Conservation (phyloP, 2,797 vertebrate genomes). For the Xenops minutus region DNA sequence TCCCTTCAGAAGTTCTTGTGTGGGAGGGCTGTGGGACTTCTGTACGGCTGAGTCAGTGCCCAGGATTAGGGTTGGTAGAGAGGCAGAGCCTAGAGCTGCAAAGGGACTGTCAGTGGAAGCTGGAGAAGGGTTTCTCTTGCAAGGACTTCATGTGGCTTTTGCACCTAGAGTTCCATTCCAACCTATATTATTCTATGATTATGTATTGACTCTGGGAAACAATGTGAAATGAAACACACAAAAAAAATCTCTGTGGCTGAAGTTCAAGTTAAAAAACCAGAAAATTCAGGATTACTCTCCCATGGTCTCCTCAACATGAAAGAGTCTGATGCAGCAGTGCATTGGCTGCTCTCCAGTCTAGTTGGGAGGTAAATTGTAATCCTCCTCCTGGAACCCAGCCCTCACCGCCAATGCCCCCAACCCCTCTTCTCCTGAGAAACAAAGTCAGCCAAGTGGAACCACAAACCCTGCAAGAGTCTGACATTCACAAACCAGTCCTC, state of each 20-base stretch:
- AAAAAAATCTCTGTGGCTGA: background rate
- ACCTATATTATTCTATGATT: background rate
- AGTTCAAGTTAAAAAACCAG: constrained; percentile 6
- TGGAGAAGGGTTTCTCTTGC: background rate
- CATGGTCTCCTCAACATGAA: constrained; percentile 11
- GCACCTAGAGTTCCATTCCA: background rate
- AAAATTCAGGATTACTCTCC: constrained; percentile 25
- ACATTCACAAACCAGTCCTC: constrained; percentile 3
- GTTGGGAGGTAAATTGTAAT: constrained; percentile 52
- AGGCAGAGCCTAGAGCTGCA: background rate
- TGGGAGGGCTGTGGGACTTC: background rate
- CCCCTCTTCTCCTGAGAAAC: constrained; percentile 4
- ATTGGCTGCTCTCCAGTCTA: constrained; percentile 43
- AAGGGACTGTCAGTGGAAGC: background rate
- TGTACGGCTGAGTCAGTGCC: background rate
- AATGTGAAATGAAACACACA: background rate
- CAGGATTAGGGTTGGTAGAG: background rate
- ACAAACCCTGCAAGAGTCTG: background rate
- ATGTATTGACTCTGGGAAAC: constrained; percentile 19
- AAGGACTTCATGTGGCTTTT: background rate
- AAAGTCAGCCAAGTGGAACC: constrained; percentile 49
- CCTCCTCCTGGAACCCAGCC: constrained; percentile 27
- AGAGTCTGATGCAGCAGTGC: background rate
- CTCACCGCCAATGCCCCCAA: background rate
- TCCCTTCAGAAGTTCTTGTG: background rate